These are phyloP conservation scores for Lasius fuliginosus DNA, from an alignment of 2,888 invertebrate species.

Conservation along the genomic window DNA sequence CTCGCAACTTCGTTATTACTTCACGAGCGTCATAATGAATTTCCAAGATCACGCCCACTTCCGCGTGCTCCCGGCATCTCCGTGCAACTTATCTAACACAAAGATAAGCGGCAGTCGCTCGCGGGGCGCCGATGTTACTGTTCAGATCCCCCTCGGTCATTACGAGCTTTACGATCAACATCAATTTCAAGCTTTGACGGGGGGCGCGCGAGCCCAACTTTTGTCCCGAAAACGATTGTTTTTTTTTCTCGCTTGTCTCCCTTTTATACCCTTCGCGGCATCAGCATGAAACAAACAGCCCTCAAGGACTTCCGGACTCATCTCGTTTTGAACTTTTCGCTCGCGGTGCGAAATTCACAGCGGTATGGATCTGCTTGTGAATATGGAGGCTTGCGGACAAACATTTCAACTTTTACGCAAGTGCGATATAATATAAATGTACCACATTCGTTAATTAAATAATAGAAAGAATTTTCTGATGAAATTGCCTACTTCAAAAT, in stretches of 20 bases:
- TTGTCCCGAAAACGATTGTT: neutral
- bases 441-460: neutral
- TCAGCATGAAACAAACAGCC: neutral
- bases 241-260: neutral
- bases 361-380: neutral
- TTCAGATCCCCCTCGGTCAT: conserved; percentile 23
- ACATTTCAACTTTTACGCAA: neutral
- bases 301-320: neutral
- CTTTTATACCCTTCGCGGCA: neutral
- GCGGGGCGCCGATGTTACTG: neutral
- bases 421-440: neutral
- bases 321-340: neutral
- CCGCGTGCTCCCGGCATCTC: conserved; percentile 20
- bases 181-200: conserved; percentile 35
- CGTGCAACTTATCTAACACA: conserved; percentile 24
- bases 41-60: conserved; percentile 53
- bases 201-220: neutral
- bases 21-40: conserved; percentile 51
- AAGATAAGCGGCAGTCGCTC: conserved; percentile 46
- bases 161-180: conserved; percentile 44
- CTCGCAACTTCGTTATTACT: conserved; percentile 57
- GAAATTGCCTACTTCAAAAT: neutral
- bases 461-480: neutral
- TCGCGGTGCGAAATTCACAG: neutral
- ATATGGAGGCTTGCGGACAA: neutral